Conservation (phyloP, 2,113 vertebrate species). For the Canis aureus region DNA sequence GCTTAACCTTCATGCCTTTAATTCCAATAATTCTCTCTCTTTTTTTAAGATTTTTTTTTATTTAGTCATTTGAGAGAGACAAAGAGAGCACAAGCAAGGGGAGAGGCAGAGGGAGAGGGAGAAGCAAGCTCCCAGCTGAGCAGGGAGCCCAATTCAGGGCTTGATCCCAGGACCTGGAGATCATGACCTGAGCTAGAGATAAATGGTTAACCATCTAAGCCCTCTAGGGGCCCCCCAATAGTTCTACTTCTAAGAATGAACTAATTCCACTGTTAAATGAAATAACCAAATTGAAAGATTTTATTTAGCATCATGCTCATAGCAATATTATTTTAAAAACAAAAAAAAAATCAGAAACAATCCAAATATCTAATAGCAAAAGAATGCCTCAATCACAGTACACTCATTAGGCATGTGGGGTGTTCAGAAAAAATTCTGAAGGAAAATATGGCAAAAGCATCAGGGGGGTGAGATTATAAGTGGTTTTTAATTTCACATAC, state of each 20-base stretch:
- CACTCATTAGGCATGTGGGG: background rate
- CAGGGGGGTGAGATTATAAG: background rate
- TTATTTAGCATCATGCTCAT: background rate
- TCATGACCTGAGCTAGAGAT: too few species aligned
- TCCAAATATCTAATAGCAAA: background rate
- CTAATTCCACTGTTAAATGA: background rate
- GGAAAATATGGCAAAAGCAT: background rate
- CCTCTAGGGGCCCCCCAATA: background rate
- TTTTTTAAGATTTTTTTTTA: too few species aligned
- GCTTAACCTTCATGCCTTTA: background rate
- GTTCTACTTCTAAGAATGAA: background rate
- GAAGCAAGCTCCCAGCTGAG: too few species aligned
- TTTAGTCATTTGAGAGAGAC: too few species aligned
- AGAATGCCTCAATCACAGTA: background rate
- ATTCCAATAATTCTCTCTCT: too few species aligned
- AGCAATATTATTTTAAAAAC: background rate
- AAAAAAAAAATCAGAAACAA: background rate
- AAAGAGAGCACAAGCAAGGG: too few species aligned
- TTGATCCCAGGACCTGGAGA: too few species aligned
- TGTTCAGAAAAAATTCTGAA: background rate
- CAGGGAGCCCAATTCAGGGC: too few species aligned
- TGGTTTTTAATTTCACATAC: background rate
- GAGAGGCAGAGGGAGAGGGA: too few species aligned
- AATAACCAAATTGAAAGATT: background rate
- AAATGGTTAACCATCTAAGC: too few species aligned